Evolutionary conservation across 1,140 invertebrate genomes (phyloP), one percentile per base, ranked within the genome.

Genomic region (Drosophila kikkawai): DNA sequence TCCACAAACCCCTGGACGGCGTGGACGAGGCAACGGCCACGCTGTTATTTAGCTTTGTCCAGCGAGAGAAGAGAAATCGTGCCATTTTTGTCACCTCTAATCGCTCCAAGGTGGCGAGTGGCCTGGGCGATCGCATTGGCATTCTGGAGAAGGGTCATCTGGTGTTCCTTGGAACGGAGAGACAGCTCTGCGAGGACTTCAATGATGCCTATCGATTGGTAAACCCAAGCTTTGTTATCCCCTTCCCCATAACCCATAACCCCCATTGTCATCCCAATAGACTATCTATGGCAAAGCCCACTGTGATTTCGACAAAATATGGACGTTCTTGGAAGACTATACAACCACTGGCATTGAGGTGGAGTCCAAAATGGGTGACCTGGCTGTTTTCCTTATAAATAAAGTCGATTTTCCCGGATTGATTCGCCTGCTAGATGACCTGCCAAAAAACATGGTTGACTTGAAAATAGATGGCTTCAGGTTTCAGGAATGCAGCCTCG

Each of bases 1-100:
- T 87, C 0, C 69, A 87, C 42, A 80, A 70, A n/a, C 77, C 83
- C 0, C 15, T 87, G 15, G 83, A 80, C 36, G 80, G 77, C 2
- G 53, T 87, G 3, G 83, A 87, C 34, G 61, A 58, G 8, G 15
- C 36, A 0, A 74, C 60, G 22, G 37, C 36, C 8, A 29, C 9
- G 0, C 42, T 82, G 34, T 75, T 87, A 32, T 75, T 65, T 26
- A 26, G 36, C 9, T 87, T 87, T 39, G 26, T 65, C 0, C 34
- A 55, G 11, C 17, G 32, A 0, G 65, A 83, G 26, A 65, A 55
- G 37, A 11, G 17, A 1, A 44, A 44, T 7, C 73, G 84, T 4
- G 63, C 71, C 0, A 80, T 87, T 3, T 51, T 87, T 7, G n/a
- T 83, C 1, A 71, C 80, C 3, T 68, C 83, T 0, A 83, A 83